Base-by-base conservation (phyloP, 2,888 invertebrate genomes). In the Dorcus parallelipipedus region DNA sequence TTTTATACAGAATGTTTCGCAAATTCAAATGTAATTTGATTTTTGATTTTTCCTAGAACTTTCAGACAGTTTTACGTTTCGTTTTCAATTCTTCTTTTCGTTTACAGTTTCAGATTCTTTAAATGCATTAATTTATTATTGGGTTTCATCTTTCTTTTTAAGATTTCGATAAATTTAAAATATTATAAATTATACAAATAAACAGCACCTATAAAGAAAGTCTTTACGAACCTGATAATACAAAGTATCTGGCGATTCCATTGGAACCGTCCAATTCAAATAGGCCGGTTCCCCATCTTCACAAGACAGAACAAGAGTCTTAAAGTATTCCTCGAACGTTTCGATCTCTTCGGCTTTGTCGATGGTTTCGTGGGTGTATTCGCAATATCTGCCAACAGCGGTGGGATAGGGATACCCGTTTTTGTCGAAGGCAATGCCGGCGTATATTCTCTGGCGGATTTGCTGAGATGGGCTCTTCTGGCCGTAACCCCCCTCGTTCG, bases 201-300 rank as follows among this genome's bases (percentile, higher is more conserved):
- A 33, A 33, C 26, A 33, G n/a, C n/a, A n/a, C n/a, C n/a, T 4
- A 26, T 5, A 2, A 42, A 10, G 5, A 5, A 10, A 42, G 7
- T 48, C 47, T 49, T 14, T 48, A 62, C 63, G 71, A 77, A 94
- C 95, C 88, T 95, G 95, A 77, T 95, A 95, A 73, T 94, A 95
- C 0, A 95, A 81, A 54, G 87, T 72, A 78, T 93, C 88, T 0
- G 95, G 95, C 0, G 95, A 91, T 74, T 93, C 88, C 67, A 85
- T 80, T 0, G 89, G 87, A 39, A 95, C 95, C 0, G 91, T 93
- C 94, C 95, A 95, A 74, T 88, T 86, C 53, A 95, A 82, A 57
- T 83, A 79, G 1, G 87, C 91, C 0, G 93, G 86, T 58, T 90
- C 88, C 0, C 93, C 93, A 1, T 84, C 82, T 38, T 87, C 86